phyloP scores from a whole-genome alignment of 1,140 invertebrate species.

The Phymorhynchus buccinoides region DNA sequence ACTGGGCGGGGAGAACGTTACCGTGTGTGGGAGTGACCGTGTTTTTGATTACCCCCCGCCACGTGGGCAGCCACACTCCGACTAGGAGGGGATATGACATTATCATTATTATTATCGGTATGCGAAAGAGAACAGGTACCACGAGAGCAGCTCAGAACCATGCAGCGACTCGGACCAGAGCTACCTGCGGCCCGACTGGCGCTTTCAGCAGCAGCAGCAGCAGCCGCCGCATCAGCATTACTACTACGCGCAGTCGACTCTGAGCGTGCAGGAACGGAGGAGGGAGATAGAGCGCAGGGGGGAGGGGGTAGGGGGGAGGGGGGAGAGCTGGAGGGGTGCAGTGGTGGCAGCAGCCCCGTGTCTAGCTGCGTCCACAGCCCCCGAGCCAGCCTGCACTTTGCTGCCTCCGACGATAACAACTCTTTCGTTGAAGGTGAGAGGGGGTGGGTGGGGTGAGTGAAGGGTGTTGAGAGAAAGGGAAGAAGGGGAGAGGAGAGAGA shows the following conservation, averaged over 20 bases:
- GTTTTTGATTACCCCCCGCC: too few relatives aligned
- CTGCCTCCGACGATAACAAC: constrained; percentile 32
- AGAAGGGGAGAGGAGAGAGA: too few relatives aligned
- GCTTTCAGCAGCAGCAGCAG: background rate
- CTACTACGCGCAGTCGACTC: constrained; percentile 50
- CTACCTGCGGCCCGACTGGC: constrained; percentile 24
- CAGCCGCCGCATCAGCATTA: too few relatives aligned
- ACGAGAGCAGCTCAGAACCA: constrained; percentile 58
- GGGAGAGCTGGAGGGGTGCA: constrained; percentile 39
- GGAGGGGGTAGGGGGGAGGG: too few relatives aligned
- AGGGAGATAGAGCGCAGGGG: too few relatives aligned
- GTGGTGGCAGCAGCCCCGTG: constrained; percentile 53
- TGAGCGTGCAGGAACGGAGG: constrained; percentile 40
- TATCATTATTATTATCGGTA: background rate
- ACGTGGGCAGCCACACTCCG: too few relatives aligned
- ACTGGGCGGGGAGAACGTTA: too few relatives aligned
- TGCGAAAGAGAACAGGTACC: constrained; percentile 48
- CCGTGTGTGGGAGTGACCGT: too few relatives aligned
- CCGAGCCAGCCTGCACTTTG: constrained; percentile 38
- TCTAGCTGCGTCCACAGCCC: constrained; percentile 50
- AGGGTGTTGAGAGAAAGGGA: too few relatives aligned
- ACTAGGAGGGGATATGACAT: too few relatives aligned
- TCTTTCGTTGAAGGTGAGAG: background rate
- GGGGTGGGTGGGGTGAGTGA: constrained; percentile 24
- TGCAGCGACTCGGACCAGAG: constrained; percentile 57